phyloP scores from a whole-genome alignment of 2,888 invertebrate species.

The Siphlonurus alternatus region DNA sequence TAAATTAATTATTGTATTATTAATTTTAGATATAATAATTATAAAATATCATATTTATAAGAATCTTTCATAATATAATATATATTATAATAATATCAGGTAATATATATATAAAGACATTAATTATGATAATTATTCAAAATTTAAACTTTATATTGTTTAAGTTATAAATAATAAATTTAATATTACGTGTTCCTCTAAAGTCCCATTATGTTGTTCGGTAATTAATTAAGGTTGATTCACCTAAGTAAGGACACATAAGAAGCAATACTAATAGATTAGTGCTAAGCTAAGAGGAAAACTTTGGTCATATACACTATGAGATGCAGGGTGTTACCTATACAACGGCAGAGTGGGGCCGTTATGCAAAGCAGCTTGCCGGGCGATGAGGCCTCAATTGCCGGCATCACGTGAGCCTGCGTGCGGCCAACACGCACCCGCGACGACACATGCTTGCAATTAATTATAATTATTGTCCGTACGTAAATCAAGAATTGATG shows the following conservation, averaged over 20 bases:
- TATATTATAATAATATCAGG: too few species aligned
- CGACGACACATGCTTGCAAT: too few species aligned
- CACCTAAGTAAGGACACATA: neutral
- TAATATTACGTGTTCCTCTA: neutral
- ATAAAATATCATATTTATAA: too few species aligned
- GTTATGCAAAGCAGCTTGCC: neutral
- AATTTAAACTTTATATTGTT: too few species aligned
- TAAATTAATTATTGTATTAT: too few species aligned
- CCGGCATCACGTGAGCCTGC: neutral
- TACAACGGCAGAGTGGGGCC: neutral
- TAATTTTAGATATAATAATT: too few species aligned
- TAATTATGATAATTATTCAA: too few species aligned
- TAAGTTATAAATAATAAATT: neutral
- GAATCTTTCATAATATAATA: too few species aligned
- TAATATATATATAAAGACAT: too few species aligned
- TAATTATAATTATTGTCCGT: too few species aligned
- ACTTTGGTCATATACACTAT: neutral
- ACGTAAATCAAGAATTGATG: too few species aligned
- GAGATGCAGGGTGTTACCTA: neutral
- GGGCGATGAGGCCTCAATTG: neutral
- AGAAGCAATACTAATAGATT: neutral
- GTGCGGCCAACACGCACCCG: neutral
- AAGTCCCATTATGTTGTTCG: neutral
- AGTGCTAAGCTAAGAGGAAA: neutral
- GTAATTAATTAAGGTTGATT: neutral